These are phyloP conservation scores for Antedon bifida DNA, from an alignment of 35 echinoderm and acorn worm species.

Conservation along the genomic window DNA sequence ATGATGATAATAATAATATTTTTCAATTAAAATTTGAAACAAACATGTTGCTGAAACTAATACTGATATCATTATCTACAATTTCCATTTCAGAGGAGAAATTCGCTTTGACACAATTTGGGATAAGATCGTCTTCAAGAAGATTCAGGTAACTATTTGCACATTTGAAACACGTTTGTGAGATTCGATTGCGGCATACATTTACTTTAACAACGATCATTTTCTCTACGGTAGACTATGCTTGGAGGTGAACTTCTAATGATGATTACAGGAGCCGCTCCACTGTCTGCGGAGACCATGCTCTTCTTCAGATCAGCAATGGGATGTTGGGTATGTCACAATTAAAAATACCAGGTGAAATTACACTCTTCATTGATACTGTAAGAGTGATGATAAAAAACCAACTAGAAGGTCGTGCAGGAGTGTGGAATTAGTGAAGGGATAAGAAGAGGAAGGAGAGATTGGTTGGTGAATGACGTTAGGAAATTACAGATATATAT, in stretches of 20 bases:
- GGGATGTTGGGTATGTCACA: constrained; percentile 38
- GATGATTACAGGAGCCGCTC: constrained; percentile 47
- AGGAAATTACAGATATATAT: no score
- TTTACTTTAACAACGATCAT: no score
- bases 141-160: constrained; percentile 4
- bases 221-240: no score
- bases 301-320: constrained; percentile 65
- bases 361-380: no score
- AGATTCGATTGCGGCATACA: no score
- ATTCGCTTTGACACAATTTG: constrained; percentile 1
- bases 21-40: background rate
- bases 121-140: constrained; percentile 6
- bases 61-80: no score
- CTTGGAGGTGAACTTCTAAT: constrained; percentile 53
- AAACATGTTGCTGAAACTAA: no score
- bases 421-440: no score
- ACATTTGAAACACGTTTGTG: no score
- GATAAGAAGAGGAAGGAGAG: no score
- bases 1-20: background rate
- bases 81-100: background rate
- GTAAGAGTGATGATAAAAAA: background rate
- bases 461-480: no score
- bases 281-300: constrained; percentile 54
- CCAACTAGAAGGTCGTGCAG: background rate
- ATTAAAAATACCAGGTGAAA: background rate